These are phyloP conservation scores for Siniperca obscura DNA, from an alignment of 2,797 vertebrate genomes.

Conservation along the genomic window DNA sequence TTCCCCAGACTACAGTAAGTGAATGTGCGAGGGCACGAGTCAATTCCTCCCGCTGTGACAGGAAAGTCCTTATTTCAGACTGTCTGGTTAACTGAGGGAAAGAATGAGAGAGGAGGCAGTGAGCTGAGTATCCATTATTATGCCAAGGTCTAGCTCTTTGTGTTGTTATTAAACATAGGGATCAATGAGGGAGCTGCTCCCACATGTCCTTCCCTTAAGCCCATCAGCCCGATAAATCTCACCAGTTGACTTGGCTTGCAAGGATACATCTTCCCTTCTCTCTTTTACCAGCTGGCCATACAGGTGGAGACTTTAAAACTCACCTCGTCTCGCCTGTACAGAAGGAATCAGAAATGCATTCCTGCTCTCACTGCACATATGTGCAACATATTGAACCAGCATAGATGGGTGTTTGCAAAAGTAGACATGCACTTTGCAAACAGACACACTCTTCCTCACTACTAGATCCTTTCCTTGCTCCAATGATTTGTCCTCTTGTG, in stretches of 20 bases:
- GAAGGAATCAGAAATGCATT: conserved; percentile 26
- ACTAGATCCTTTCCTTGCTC: background rate
- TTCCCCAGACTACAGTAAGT: conserved; percentile 49
- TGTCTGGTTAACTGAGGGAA: conserved; percentile 35
- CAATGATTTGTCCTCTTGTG: conserved; percentile 35
- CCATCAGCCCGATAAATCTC: background rate
- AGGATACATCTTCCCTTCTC: background rate
- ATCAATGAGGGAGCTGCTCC: conserved; percentile 23
- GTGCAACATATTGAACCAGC: conserved; percentile 4
- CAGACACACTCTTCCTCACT: background rate
- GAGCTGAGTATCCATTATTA: conserved; percentile 30
- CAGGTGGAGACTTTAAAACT: conserved; percentile 25
- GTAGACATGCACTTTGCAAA: background rate
- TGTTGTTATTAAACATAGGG: conserved; percentile 36
- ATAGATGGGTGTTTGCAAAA: conserved; percentile 5
- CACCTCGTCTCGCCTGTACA: background rate
- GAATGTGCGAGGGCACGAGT: conserved; percentile 52
- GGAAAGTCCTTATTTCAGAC: conserved; percentile 36
- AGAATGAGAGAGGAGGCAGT: conserved; percentile 10
- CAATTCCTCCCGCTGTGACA: conserved; percentile 47
- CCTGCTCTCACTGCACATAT: conserved; percentile 12
- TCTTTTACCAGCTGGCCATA: background rate
- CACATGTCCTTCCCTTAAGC: conserved; percentile 8
- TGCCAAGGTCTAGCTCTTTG: conserved; percentile 37
- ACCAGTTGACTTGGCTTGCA: background rate